phyloP scores from a whole-genome alignment of 1,140 invertebrate species.

The Cyphomyrmex costatus region DNA sequence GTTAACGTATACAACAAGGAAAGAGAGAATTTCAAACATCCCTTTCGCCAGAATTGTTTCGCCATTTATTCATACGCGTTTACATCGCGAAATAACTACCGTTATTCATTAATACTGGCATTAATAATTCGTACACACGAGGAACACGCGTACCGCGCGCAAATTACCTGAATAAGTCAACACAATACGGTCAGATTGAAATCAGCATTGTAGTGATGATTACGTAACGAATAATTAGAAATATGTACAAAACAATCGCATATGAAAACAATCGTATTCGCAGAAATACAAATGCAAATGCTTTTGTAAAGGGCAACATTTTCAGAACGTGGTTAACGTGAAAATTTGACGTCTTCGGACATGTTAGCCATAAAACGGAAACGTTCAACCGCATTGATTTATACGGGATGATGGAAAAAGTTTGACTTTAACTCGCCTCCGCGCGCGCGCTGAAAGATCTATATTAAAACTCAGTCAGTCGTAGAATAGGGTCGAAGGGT shows the following conservation, averaged over 20 bases:
- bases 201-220: slow-evolving; percentile 3
- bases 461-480: slow-evolving; percentile 73
- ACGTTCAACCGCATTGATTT: slow-evolving; percentile 58
- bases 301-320: not conserved
- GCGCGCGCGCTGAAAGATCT: slow-evolving; percentile 71
- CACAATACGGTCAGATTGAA: not conserved
- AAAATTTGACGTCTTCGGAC: slow-evolving; percentile 63
- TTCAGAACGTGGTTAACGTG: not conserved
- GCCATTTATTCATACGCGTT: slow-evolving; percentile 2
- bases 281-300: not conserved
- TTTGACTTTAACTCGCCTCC: slow-evolving; percentile 60
- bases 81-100: slow-evolving; percentile 14
- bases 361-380: not conserved
- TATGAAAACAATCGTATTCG: not conserved
- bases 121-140: slow-evolving; percentile 27
- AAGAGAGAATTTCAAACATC: slow-evolving; percentile 64
- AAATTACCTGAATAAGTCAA: slow-evolving; percentile 35
- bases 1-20: slow-evolving; percentile 56
- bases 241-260: not conserved
- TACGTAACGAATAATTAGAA: slow-evolving; percentile 30
- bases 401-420: slow-evolving; percentile 72
- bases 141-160: not conserved
- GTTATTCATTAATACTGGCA: not conserved
- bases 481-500: slow-evolving; percentile 70
- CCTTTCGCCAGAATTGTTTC: slow-evolving; percentile 10